Conservation (phyloP, 2,797 vertebrate species). For the Lagothrix lagotricha region DNA sequence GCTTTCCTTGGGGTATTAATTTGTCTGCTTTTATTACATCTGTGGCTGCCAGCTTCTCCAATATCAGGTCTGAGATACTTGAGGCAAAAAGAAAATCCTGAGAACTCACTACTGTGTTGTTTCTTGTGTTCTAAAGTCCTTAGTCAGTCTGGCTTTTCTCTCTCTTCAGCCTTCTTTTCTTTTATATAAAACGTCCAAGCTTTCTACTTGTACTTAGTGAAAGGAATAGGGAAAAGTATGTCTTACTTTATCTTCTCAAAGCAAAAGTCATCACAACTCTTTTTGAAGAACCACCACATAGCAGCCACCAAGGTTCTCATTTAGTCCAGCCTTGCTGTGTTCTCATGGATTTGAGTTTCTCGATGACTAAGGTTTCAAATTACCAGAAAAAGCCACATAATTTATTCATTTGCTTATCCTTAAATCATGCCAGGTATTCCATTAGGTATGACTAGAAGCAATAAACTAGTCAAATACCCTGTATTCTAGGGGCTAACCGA, state of each 20-base stretch:
- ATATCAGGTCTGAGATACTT: neutral
- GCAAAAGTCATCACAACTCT: neutral
- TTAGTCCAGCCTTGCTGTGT: neutral
- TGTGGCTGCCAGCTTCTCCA: neutral
- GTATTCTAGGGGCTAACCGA: neutral
- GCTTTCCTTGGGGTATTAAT: neutral
- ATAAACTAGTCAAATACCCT: neutral
- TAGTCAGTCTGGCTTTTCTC: neutral
- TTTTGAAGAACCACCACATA: neutral
- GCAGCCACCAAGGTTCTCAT: neutral
- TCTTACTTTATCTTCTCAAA: neutral
- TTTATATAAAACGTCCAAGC: neutral
- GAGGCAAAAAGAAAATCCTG: neutral
- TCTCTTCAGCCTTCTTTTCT: neutral
- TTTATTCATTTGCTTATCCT: neutral
- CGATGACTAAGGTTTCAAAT: neutral
- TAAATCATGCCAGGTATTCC: neutral
- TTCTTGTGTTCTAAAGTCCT: neutral
- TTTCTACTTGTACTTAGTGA: neutral
- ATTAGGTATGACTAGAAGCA: neutral
- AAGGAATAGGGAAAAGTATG: neutral
- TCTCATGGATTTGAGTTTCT: conserved; percentile 11
- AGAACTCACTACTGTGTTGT: neutral
- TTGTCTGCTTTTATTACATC: neutral
- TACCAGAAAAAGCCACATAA: neutral